Evolutionary conservation across 2,888 invertebrate genomes (phyloP).

Genomic region (Eurytoma californica): DNA sequence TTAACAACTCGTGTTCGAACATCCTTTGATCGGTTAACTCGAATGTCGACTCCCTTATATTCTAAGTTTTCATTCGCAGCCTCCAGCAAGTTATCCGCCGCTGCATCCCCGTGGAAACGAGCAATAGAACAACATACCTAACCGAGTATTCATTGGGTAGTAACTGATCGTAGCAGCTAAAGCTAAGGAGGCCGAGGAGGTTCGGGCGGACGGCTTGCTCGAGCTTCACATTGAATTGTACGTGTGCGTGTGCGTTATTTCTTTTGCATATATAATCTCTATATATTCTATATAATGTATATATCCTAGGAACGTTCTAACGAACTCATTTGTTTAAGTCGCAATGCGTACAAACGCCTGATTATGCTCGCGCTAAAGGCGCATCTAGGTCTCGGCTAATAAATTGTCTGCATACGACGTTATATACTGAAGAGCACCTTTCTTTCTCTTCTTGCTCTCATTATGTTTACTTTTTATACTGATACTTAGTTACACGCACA

Average conservation of each 20-base stretch:
- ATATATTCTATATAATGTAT: slow-evolving; percentile 34
- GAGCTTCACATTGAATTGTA: slow-evolving; percentile 69
- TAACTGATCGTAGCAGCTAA: no score
- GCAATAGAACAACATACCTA: neutral
- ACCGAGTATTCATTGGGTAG: slow-evolving; percentile 14
- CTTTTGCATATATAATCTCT: slow-evolving; percentile 28
- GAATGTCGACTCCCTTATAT: slow-evolving; percentile 14
- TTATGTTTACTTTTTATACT: neutral
- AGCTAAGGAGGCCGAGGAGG: slow-evolving; percentile 27
- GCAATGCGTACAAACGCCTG: slow-evolving; percentile 50
- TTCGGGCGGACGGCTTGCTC: slow-evolving; percentile 65
- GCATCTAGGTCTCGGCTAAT: slow-evolving; percentile 49
- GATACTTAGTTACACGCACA: slow-evolving; percentile 15
- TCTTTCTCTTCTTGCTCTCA: neutral
- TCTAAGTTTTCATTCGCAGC: slow-evolving; percentile 3
- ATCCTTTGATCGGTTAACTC: slow-evolving; percentile 34
- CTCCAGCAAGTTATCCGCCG: slow-evolving; percentile 35
- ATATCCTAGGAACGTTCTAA: slow-evolving; percentile 55
- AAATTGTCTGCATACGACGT: slow-evolving; percentile 40
- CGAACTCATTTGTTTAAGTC: slow-evolving; percentile 50
- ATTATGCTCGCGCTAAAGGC: slow-evolving; percentile 51
- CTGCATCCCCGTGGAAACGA: neutral
- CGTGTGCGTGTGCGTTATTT: slow-evolving; percentile 40
- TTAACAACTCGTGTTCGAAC: slow-evolving; percentile 48
- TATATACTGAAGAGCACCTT: slow-evolving; percentile 33